A percentile compares a stretch with the other conserved stretches of the same genome.
Conservation (phyloP, 2,888 invertebrate genomes). For the Chironomus tentans region DNA sequence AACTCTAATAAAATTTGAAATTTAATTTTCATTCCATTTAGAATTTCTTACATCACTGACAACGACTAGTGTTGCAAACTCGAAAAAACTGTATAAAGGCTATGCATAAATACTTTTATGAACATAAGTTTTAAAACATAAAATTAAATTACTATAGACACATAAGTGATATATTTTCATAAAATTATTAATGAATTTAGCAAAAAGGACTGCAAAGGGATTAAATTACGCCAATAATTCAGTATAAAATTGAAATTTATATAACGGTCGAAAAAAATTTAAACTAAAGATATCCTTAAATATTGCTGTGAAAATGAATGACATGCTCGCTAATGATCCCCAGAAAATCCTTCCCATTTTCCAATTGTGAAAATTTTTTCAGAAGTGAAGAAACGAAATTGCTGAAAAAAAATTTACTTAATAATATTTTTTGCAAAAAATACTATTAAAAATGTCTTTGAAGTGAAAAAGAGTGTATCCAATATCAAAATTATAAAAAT, state of each 20-base stretch:
- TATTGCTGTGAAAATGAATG: not conserved
- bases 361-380: constrained; percentile 16
- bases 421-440: not conserved
- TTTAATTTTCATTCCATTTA: not conserved
- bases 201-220: too few relatives aligned
- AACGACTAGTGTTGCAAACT: not conserved
- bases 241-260: not conserved
- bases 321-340: not conserved
- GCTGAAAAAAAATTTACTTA: constrained; percentile 7
- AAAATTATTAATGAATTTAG: too few relatives aligned
- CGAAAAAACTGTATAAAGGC: not conserved
- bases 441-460: not conserved
- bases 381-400: not conserved
- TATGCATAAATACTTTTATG: not conserved
- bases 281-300: not conserved
- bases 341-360: constrained; percentile 9
- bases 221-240: too few relatives aligned
- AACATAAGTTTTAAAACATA: not conserved
- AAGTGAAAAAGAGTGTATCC: not conserved
- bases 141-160: not conserved
- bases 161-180: too few relatives aligned
- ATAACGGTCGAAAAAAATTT: not conserved
- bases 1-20: not conserved
- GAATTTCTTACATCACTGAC: not conserved
- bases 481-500: not conserved